These are phyloP conservation scores for Ormyrus rosae DNA, from an alignment of 2,888 invertebrate species.

Conservation along the genomic window DNA sequence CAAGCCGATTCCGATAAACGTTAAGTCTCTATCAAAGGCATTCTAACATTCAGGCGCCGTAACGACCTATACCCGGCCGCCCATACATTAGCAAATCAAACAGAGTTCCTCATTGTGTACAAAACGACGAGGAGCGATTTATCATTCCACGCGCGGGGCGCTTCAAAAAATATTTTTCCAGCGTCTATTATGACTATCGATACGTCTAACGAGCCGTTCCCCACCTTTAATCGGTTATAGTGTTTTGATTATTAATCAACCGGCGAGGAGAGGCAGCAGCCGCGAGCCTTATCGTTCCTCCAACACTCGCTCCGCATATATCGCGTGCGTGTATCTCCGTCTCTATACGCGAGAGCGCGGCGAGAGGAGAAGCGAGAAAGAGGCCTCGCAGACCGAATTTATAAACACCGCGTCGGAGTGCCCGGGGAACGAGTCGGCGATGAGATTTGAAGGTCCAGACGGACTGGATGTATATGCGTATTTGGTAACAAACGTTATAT, in stretches of 20 bases:
- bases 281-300: slow-evolving; percentile 11
- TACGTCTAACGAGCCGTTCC: slow-evolving; percentile 9
- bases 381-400: slow-evolving; percentile 49
- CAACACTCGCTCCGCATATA: slow-evolving; percentile 13
- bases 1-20: too few species aligned
- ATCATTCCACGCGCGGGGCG: slow-evolving; percentile 5
- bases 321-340: background rate
- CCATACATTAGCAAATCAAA: slow-evolving; percentile 29
- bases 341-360: background rate
- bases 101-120: slow-evolving; percentile 7
- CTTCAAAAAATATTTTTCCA: slow-evolving; percentile 40
- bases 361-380: slow-evolving; percentile 25
- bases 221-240: slow-evolving; percentile 28
- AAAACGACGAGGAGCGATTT: slow-evolving; percentile 19
- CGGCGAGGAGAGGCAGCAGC: slow-evolving; percentile 9
- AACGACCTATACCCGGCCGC: too few species aligned
- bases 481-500: too few species aligned
- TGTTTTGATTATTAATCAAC: slow-evolving; percentile 55
- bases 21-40: too few species aligned
- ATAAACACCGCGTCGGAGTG: slow-evolving; percentile 38
- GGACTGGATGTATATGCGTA: too few species aligned
- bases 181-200: slow-evolving; percentile 48
- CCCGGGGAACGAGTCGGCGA: background rate
- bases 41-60: too few species aligned
- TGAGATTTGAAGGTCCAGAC: background rate